A percentile compares a stretch with the other conserved stretches of the same genome.
phyloP scores from a whole-genome alignment of 2,888 invertebrate genomes.

The Elegia similella region DNA sequence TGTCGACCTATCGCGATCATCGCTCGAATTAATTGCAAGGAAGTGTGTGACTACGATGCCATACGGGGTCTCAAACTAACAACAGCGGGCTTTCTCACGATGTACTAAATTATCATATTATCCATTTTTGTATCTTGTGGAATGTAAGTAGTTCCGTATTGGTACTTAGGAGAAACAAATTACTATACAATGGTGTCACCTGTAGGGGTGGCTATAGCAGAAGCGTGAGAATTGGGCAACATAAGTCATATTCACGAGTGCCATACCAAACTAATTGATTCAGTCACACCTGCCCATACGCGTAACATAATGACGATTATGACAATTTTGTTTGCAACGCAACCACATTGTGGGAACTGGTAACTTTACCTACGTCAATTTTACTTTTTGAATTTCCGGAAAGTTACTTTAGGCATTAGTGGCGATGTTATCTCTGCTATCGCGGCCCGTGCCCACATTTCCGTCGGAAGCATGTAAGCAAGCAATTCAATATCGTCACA shows the following conservation, averaged over 20 bases:
- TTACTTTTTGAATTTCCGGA: not conserved
- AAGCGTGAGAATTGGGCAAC: conserved; percentile 37
- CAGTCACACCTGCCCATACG: conserved; percentile 65
- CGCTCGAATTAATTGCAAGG: conserved; percentile 76
- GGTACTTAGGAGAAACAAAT: not conserved
- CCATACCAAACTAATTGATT: conserved; percentile 53
- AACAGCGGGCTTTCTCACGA: conserved; percentile 62
- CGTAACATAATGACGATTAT: conserved; percentile 55
- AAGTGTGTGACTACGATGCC: conserved; percentile 59
- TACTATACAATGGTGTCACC: conserved; percentile 17
- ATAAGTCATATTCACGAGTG: conserved; percentile 58
- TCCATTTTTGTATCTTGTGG: conserved; percentile 11
- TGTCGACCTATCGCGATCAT: conserved; percentile 68
- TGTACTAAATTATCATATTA: conserved; percentile 26
- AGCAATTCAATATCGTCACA: conserved; percentile 69
- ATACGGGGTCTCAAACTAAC: conserved; percentile 60
- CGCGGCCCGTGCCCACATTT: conserved; percentile 62
- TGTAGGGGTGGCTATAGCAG: conserved; percentile 19
- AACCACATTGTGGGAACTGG: conserved; percentile 50
- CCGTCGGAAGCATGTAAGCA: conserved; percentile 69
- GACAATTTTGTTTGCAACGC: conserved; percentile 54
- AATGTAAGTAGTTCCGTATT: conserved; percentile 6
- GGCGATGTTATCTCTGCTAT: conserved; percentile 39
- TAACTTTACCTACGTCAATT: not conserved
- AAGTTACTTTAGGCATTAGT: not conserved